A percentile compares a stretch with the other conserved stretches of the same genome.
Conservation (phyloP, 2,113 vertebrate species). For the Solenodon paradoxus region DNA sequence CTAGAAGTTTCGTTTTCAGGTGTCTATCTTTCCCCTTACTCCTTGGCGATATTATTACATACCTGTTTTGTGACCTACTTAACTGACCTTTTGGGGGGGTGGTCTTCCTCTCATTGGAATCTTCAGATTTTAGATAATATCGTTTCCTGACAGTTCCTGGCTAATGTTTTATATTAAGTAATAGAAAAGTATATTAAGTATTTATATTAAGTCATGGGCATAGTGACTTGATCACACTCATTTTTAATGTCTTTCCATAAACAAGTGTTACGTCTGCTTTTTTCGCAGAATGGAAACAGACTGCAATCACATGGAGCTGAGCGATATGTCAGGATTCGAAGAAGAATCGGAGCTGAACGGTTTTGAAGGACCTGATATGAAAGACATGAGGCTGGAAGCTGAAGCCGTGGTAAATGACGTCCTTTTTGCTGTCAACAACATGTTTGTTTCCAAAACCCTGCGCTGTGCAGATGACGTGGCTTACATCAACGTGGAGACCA, state of each 20-base stretch:
- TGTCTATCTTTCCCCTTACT: neutral
- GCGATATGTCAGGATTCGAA: constrained; percentile 82
- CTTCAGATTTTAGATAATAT: neutral
- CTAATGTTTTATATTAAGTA: neutral
- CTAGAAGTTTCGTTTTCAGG: neutral
- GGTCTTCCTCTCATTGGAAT: neutral
- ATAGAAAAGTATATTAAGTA: too few relatives aligned
- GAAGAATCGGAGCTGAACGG: constrained; percentile 84
- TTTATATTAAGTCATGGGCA: too few relatives aligned
- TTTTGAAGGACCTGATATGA: constrained; percentile 88
- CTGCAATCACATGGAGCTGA: constrained; percentile 87
- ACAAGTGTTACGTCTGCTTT: neutral
- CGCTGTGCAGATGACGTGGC: constrained; percentile 90
- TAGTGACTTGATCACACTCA: too few relatives aligned
- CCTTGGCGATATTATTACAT: neutral
- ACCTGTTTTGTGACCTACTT: neutral
- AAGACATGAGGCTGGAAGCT: constrained; percentile 96
- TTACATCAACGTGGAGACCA: constrained; percentile 96
- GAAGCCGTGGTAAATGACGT: constrained; percentile 97
- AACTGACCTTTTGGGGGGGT: neutral
- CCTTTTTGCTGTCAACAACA: constrained; percentile 93
- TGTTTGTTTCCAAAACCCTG: constrained; percentile 93
- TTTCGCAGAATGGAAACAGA: constrained; percentile 92
- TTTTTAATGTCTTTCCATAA: neutral
- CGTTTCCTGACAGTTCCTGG: neutral